Base-by-base conservation (phyloP, 2,888 invertebrate species). In the Pseudanteris insignis region DNA sequence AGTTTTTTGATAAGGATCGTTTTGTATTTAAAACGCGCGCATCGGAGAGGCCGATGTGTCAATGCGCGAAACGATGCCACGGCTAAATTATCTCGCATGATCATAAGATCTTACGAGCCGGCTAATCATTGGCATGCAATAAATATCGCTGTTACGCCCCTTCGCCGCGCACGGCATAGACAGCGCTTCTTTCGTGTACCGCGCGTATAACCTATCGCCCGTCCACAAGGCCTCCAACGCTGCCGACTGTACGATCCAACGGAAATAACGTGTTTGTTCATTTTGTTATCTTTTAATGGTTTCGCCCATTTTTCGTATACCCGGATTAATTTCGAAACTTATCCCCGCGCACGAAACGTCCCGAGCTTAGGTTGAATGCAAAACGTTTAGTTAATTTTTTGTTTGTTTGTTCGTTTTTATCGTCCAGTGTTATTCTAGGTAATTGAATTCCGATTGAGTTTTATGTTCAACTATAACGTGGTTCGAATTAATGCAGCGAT, bases 31-130 rank as follows among this genome's bases (percentile, higher is more conserved):
- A 33, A 3, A n/a, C n/a, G 28, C 24, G 37, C 11, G 25, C 8
- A 36, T 14, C 3, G 6, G 36, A 53, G 46, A 40, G 46, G 43
- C 15, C 47, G 57, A 53, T 63, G 36, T 63, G 57, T 58, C 57
- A 63, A 63, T 58, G 53, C 30, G 41, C 47, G 51, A 53, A 53
- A 48, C 32, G 53, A 53, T 53, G 57, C 7, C 21, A 41, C 41
- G 38, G 33, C 37, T 62, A 57, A 62, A 62, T 62, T 62, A 62
- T 50, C 50, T 51, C 37, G 30, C 55, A 51, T 38, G 61, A 62
- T 62, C 61, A 34, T 50, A 61, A 53, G 51, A 60, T 60, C 59
- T 60, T 60, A 60, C 59, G 55, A 54, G 50, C 55, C 62, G 55
- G 62, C 54, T 61, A 61, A 61, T 61, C 54, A 55, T 55, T 50